Base-by-base conservation (phyloP, 2,888 invertebrate species). In the Drosophila meridionalis region DNA sequence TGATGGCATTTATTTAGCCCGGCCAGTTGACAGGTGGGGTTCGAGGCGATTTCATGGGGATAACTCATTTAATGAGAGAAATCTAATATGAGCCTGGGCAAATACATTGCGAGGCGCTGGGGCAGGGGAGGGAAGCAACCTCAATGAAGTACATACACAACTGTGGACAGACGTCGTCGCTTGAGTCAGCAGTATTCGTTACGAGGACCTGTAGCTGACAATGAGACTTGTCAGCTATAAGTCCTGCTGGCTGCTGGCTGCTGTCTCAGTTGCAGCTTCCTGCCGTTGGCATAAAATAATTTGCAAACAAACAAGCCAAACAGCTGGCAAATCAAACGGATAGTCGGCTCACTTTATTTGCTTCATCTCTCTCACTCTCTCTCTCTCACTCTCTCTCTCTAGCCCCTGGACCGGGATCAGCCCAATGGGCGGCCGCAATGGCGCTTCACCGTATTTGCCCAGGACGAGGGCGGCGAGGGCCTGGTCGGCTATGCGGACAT, bases 401-500 rank as follows among this genome's bases (percentile, higher is more conserved):
- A 98, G 97, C 98, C 98, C 56, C 94, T 99, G 92, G 99, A 99
- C 94, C 95, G 99, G 83, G 99, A 99, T 94, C 98, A 98, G 92
- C 99, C 99, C 7, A 97, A 97, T 92, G 99, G 99, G 42, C 95
- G 98, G 79, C 98, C 98, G 3, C 98, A 98, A 92, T 98, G 98
- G 98, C 95, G 98, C 85, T 98, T 98, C 93, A 98, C 98, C 4
- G 98, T 98, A 9, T 98, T 98, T 93, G 98, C 98, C 58, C 98
- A 98, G 94, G 98, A 98, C 92, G 98, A 98, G 94, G 97, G 98
- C 38, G 98, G 98, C 55, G 98, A 98, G 94, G 98, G 98, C 58
- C 95, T 98, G 52, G 98, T 98, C 56, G 99, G 99, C 76, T 99
- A 98, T 93, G 98, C 98, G 80, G 98, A 98, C 94, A 98, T 99